A percentile compares a stretch with the other conserved stretches of the same genome.
phyloP scores from a whole-genome alignment of 2,113 vertebrate species.

The Acanthisitta chloris region DNA sequence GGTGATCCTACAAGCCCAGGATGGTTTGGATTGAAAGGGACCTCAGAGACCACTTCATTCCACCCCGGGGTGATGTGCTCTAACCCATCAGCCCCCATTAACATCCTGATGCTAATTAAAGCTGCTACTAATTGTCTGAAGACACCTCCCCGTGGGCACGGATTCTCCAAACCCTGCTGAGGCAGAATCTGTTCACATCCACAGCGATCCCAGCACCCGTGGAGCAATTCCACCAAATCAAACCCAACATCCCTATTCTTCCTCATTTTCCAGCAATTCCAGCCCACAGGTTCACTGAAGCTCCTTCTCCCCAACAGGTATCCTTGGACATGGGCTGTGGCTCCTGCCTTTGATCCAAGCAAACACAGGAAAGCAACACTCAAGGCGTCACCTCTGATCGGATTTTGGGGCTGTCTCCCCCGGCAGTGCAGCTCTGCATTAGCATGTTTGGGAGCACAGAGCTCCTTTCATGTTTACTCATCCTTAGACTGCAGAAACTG shows the following conservation, averaged over 20 bases:
- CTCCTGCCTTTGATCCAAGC: background rate
- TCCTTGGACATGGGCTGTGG: background rate
- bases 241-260: background rate
- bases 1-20: background rate
- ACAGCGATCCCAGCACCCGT: rapidly evolving
- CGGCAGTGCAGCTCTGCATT: background rate
- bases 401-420: background rate
- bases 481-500: constrained; percentile 48
- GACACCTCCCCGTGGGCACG: rapidly evolving
- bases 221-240: rapidly evolving
- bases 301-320: background rate
- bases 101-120: background rate
- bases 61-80: background rate
- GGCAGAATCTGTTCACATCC: background rate
- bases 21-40: background rate
- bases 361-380: background rate
- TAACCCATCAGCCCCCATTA: rapidly evolving
- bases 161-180: background rate
- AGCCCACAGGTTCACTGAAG: rapidly evolving
- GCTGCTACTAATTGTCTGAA: background rate
- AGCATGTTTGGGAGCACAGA: background rate
- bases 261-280: rapidly evolving
- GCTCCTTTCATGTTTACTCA: constrained; percentile 52
- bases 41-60: background rate
- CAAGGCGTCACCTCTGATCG: background rate